Evolutionary conservation across 2,888 invertebrate genomes (phyloP), one percentile per base, ranked within the genome.

Genomic region (Hipparchia semele): DNA sequence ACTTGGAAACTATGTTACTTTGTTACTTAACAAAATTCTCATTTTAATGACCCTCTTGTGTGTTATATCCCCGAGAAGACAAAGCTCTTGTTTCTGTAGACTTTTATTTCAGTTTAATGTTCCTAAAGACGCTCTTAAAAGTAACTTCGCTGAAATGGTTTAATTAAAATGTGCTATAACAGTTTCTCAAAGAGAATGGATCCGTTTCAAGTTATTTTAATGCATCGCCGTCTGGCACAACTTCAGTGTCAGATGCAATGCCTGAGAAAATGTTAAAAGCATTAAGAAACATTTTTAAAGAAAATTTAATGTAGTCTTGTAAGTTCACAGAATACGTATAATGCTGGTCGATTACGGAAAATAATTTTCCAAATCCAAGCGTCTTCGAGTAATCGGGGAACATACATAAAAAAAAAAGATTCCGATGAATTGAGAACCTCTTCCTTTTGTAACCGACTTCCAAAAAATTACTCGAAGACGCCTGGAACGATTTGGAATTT

Each of bases 91-190:
- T 49, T 12, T 46, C 23, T 23, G 64, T 65, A 12, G 67, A 46
- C 67, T 13, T 66, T 67, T 56, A 58, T 67, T 56, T 67, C 46
- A 58, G 56, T 58, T 67, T 58, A 56, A 58, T 67, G 56, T 54
- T 67, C 56, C 56, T 10, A 13, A 67, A 13, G 67, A 46, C 45
- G 67, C 67, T 67, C 46, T 67, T 67, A 56, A 70, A 59, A 33
- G 33, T 5, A 58, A 56, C 56, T 70, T 56, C 66, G 66, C 66
- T 64, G 49, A 53, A 71, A 66, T 66, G 58, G 12, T 71, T 67
- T 71, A 71, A 61, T 71, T 67, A 61, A 71, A 71, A 66, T 45
- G 23, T 54, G 67, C 67, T 60, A 61, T 67, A 60, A 66, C 71
- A 67, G 58, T 60, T 53, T 54, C 53, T 61, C 60, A 23, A 59